These are phyloP conservation scores for Solea senegalensis DNA, from an alignment of 2,113 vertebrate genomes.

Conservation along the genomic window DNA sequence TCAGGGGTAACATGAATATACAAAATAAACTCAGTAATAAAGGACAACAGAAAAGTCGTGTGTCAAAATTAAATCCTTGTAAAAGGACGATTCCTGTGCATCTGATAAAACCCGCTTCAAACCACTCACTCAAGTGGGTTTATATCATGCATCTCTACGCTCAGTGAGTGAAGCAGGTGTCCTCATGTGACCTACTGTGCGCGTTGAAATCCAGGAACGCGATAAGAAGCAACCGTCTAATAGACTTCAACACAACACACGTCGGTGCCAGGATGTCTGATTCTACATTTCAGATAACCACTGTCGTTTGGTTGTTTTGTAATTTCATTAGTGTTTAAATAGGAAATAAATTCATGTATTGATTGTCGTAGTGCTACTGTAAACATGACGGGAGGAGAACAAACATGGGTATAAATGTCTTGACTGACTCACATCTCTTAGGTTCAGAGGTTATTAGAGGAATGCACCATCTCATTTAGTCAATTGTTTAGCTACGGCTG, in stretches of 20 bases:
- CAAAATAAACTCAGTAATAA: background rate
- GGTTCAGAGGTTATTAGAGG: background rate
- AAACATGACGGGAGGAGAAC: conserved; percentile 5
- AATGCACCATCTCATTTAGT: background rate
- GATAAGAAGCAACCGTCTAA: background rate
- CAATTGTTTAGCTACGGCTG: background rate
- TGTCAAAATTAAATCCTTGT: background rate
- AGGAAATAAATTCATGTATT: background rate
- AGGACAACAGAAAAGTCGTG: background rate
- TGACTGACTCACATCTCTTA: background rate
- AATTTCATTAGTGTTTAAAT: background rate
- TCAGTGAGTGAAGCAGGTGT: background rate
- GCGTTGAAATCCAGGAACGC: background rate
- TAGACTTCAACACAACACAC: too few species aligned
- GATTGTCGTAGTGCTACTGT: conserved; percentile 46
- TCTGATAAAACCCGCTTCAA: background rate
- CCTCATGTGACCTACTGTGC: background rate
- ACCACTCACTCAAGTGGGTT: too few species aligned
- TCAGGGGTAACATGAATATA: background rate
- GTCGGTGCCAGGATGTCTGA: background rate
- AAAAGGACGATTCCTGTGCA: background rate
- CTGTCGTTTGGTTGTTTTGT: background rate
- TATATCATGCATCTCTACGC: too few species aligned
- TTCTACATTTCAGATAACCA: background rate
- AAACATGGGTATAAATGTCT: background rate